Conservation (phyloP, 1,140 invertebrate species). For the Piezodorus guildinii region DNA sequence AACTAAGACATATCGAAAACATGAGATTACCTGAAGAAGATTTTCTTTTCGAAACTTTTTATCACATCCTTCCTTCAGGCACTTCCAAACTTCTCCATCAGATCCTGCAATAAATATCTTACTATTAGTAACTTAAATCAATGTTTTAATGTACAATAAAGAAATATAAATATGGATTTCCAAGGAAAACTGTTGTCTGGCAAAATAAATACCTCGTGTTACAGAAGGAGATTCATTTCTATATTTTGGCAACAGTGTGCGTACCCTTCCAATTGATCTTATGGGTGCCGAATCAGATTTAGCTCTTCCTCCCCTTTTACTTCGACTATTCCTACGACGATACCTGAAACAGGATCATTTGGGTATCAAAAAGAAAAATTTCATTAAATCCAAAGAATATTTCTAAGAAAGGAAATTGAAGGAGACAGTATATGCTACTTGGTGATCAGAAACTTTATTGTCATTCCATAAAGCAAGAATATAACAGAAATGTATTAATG, state of each 20-base stretch:
- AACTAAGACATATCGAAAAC: too few species aligned
- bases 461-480: too few species aligned
- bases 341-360: too few species aligned
- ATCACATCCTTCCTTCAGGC: conserved; percentile 66
- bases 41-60: conserved; percentile 86
- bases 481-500: too few species aligned
- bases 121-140: too few species aligned
- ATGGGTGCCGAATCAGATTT: neutral
- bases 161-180: neutral
- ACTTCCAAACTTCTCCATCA: conserved; percentile 33
- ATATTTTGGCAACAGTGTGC: conserved; percentile 20
- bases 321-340: neutral
- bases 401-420: too few species aligned
- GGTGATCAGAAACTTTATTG: too few species aligned
- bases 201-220: neutral
- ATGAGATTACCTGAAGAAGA: conserved; percentile 46
- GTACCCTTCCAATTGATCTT: conserved; percentile 11
- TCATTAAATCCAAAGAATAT: too few species aligned
- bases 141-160: too few species aligned
- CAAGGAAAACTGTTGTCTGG: neutral
- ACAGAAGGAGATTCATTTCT: neutral
- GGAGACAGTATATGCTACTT: too few species aligned
- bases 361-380: too few species aligned
- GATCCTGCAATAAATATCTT: conserved; percentile 10
- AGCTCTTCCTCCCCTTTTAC: conserved; percentile 2